Base-by-base conservation (phyloP, 2,797 vertebrate genomes). In the Etheostoma nigrum region DNA sequence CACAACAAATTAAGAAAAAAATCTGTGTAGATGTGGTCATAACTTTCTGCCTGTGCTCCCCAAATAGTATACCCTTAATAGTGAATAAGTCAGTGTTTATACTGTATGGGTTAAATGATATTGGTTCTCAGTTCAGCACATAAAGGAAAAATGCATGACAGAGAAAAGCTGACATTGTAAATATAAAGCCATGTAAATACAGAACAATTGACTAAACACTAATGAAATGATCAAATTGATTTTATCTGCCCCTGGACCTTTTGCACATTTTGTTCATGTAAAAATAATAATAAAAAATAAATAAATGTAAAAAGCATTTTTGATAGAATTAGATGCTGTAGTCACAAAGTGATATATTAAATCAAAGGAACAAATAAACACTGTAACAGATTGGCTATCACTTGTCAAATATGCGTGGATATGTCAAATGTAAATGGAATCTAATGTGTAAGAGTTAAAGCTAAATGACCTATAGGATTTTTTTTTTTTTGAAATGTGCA, bases 111-210 rank as follows among this genome's bases (percentile, higher is more conserved):
- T 70, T 65, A 45, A 70, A 54, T 73, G 14, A 63, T 58, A 18
- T 23, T 79, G 70, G 57, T 72, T 76, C 73, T 78, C 19, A 67
- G 51, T 72, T 80, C 60, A 53, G 33, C 7, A 21, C 4, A 42
- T 30, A 55, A 73, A 83, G 42, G 52, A 72, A n/a, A 1, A 2
- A 76, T 84, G 88, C 88, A 91, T 89, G 85, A 55, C 52, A 58
- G 61, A 80, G 21, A 86, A 79, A 72, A 52, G 81, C 44, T 74
- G 48, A 78, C 16, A 57, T 57, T 91, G 86, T 88, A 85, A 87
- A 86, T 87, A 85, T 25, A 16, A 69, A 65, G 75, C 61, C 27
- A 80, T 92, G 86, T 91, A 89, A 83, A 91, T 88, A 87, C 33
- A 47, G 75, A 77, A 74, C 68, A 69, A 81, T 51, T 75, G 66